Evolutionary conservation across 2,797 vertebrate genomes (phyloP), one percentile per base, ranked within the genome.

Genomic region (Pelochelys cantorii): DNA sequence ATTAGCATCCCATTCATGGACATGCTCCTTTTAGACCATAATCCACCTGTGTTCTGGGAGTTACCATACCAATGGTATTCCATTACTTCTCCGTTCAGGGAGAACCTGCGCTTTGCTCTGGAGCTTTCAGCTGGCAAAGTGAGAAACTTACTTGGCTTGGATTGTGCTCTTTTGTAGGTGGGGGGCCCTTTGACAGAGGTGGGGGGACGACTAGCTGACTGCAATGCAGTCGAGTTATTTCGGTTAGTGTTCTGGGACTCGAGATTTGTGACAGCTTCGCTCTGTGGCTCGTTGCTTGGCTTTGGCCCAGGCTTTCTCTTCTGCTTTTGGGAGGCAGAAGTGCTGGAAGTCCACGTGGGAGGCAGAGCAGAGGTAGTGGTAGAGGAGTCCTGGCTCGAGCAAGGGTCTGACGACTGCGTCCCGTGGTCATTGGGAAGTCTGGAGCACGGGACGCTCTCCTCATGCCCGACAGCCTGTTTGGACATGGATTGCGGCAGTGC

Each of bases 161-260:
- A 97, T 92, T 98, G 98, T 79, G 98, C 99, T 97, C 99, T 98
- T 97, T 98, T 98, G 97, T 99, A 98, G 55, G 98, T 91, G 87
- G 98, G 98, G 10, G 98, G 98, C 95, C 98, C 98, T 96, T 96
- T 97, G 92, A 98, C 97, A 13, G 97, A 97, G 78, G 97, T 94
- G 1, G 95, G 93, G 95, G 98, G n/a, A 7, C 95, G 94, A 87
- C 97, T 97, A 13, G 96, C 97, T 92, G 98, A 96, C 98, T 98
- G 98, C 92, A 99, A 98, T 20, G 98, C 98, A 42, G 99, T 99
- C 94, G 99, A 99, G 98, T 99, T 99, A 98, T 99, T 99, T 89
- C 99, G 98, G 98, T 99, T 99, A 93, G 98, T 99, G 98, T 99
- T 99, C 90, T 98, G 99, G 94, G 99, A 98, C 96, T 99, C 99